These are phyloP conservation scores for Oppia nitens DNA, from an alignment of 1,140 invertebrate genomes.

Conservation along the genomic window DNA sequence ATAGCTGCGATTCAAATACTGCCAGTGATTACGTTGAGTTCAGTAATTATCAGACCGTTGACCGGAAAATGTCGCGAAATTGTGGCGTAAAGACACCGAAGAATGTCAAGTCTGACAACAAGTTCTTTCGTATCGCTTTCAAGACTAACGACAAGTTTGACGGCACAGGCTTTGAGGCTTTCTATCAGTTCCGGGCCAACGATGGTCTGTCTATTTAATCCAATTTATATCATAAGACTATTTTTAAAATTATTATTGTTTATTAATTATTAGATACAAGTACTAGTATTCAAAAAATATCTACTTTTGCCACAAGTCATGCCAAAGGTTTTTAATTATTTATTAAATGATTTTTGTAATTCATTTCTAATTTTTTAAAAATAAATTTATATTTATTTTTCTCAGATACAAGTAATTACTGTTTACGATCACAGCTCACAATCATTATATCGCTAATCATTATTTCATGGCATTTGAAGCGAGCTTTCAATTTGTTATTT, in stretches of 20 bases:
- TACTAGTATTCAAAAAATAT: not conserved
- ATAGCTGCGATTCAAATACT: conserved; percentile 49
- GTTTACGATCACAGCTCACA: no score
- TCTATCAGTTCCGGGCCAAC: conserved; percentile 48
- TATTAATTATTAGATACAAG: not conserved
- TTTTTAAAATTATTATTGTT: not conserved
- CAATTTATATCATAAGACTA: not conserved
- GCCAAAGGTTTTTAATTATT: no score
- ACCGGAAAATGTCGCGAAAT: conserved; percentile 64
- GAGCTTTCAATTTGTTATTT: no score
- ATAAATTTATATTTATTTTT: no score
- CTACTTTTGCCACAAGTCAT: not conserved
- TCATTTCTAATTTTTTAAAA: no score
- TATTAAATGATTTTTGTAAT: no score
- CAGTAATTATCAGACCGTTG: conserved; percentile 70
- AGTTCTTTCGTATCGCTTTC: conserved; percentile 86
- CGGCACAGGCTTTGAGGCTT: conserved; percentile 77
- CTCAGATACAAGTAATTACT: no score
- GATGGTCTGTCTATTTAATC: not conserved
- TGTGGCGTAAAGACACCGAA: conserved; percentile 44
- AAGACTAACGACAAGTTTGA: conserved; percentile 80
- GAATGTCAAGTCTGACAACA: conserved; percentile 59
- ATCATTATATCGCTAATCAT: no score
- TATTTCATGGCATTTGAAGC: no score
- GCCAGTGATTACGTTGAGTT: conserved; percentile 87